phyloP scores from a whole-genome alignment of 2,113 vertebrate genomes.

The Gobiocypris rarus region DNA sequence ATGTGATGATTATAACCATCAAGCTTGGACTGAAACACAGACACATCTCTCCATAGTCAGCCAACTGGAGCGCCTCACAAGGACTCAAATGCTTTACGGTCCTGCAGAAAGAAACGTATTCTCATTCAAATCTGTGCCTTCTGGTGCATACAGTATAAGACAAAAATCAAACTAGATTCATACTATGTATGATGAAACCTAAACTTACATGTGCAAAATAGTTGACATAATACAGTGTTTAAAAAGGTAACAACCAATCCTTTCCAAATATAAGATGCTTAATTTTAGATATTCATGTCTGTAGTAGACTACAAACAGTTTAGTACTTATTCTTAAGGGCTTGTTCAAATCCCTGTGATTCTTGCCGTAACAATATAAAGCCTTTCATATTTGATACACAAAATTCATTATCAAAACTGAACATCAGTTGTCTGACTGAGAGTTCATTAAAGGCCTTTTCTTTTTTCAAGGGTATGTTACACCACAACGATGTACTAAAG shows the following conservation, averaged over 20 bases:
- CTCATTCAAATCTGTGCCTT: background rate
- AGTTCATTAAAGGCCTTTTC: too few relatives aligned
- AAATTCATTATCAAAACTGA: too few relatives aligned
- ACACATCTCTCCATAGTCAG: slow-evolving; percentile 16
- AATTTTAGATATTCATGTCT: background rate
- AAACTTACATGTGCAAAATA: too few relatives aligned
- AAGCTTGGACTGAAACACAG: slow-evolving; percentile 19
- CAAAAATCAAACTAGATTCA: background rate
- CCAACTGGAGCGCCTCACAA: slow-evolving; percentile 6
- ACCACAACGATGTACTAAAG: too few relatives aligned
- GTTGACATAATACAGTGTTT: background rate
- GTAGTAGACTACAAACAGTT: background rate
- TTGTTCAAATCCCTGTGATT: background rate
- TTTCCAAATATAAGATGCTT: background rate
- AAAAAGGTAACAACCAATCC: background rate
- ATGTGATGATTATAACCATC: slow-evolving; percentile 33
- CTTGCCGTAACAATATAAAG: too few relatives aligned
- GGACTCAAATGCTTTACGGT: slow-evolving; percentile 7
- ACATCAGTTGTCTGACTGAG: too few relatives aligned
- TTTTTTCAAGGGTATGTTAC: too few relatives aligned
- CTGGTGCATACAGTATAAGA: background rate
- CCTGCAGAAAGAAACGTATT: background rate
- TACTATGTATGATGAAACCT: too few relatives aligned
- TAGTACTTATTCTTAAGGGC: background rate
- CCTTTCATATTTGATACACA: too few relatives aligned